Base-by-base conservation (phyloP, 2,797 vertebrate species). In the Hafferia zeledoni region DNA sequence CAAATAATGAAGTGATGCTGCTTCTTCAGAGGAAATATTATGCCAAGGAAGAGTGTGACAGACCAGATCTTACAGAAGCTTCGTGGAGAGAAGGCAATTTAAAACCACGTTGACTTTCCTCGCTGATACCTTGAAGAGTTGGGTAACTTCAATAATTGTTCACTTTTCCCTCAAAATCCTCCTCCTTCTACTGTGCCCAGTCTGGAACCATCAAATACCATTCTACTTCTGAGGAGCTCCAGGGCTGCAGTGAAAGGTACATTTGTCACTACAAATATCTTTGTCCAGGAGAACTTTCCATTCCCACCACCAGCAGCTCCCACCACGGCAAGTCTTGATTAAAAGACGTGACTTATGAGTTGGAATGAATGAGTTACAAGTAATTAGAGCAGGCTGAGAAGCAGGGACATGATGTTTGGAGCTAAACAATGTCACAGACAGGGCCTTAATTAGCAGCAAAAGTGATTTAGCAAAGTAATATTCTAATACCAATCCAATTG, bases 401-500 rank as follows among this genome's bases (percentile, higher is more conserved):
- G 72, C 67, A 90, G 59, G 77, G 88, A 41, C 7, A 61, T 60
- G 90, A 59, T 85, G 83, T 78, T 85, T 83, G 70, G 69, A 96
- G 50, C 78, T 83, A 87, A 95, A 65, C 77, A 85, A 56, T 89
- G 75, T 85, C 82, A 76, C 50, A 75, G 81, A 83, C 55, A 67
- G 81, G 10, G 76, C 92, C 82, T 96, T 95, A 95, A 94, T 90
- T 94, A 95, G 94, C 85, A 92, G 77, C 70, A 94, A 63, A 94
- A 95, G 84, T 93, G 90, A 96, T 97, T 96, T 96, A 96, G 89
- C 67, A 49, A 82, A 85, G 86, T 83, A 96, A 96, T 94, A 97
- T 84, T 87, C 86, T 94, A 92, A 95, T 95, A 83, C 59, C 49
- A 49, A 78, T 83, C 90, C 86, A 93, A 88, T 94, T 93, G 87